A percentile compares a stretch with the other conserved stretches of the same genome.
Conservation (phyloP, 2,888 invertebrate species). For the Alviniconcha strummeri region DNA sequence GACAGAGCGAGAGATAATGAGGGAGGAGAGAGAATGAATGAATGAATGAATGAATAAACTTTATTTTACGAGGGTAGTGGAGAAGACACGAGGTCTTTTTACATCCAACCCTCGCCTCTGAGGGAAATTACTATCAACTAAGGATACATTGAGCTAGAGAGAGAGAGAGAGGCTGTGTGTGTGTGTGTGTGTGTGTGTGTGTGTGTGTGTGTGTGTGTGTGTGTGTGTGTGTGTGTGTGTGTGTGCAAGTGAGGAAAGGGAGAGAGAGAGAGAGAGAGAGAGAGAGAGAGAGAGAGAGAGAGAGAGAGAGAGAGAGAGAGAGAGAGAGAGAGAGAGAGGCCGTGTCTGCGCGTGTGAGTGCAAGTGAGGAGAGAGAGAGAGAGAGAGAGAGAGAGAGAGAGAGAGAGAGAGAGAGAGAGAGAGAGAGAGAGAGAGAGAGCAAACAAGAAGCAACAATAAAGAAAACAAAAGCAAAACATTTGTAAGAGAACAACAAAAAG, state of each 20-base stretch:
- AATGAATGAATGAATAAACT: too few species aligned
- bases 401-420: slow-evolving; percentile 1
- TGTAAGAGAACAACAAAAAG: too few species aligned
- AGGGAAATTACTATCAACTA: too few species aligned
- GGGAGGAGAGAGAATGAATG: too few species aligned
- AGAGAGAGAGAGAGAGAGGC: background rate
- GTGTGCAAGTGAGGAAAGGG: background rate
- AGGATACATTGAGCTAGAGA: too few species aligned
- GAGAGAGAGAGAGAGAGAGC: background rate
- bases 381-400: background rate
- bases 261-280: slow-evolving; percentile 3
- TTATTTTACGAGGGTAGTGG: too few species aligned
- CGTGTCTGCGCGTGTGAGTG: background rate
- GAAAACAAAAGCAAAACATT: background rate
- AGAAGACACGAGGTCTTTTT: too few species aligned
- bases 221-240: too few species aligned
- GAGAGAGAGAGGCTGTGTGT: background rate
- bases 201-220: too few species aligned
- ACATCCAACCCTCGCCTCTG: too few species aligned
- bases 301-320: background rate
- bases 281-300: background rate
- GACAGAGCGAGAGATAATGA: too few species aligned
- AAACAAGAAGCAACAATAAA: background rate
- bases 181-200: too few species aligned
- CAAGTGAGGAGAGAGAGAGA: background rate